Conservation (phyloP, 2,888 invertebrate genomes). For the Leptogaster cylindrica region DNA sequence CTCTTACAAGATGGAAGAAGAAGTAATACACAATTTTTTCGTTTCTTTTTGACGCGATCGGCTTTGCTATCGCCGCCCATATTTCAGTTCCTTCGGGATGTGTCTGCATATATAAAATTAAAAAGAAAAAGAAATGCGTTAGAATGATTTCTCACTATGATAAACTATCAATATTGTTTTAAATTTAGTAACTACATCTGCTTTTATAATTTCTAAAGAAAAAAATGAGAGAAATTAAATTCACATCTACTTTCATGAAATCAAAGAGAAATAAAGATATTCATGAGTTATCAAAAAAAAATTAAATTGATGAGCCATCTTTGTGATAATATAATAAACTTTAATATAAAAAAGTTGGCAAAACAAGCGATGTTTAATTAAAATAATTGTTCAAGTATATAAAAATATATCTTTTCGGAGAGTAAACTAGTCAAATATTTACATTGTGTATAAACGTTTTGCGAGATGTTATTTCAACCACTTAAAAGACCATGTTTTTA, state of each 20-base stretch:
- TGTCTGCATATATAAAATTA: slow-evolving; percentile 48
- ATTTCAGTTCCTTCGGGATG: slow-evolving; percentile 48
- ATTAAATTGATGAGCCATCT: slow-evolving; percentile 3
- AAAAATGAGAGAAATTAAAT: slow-evolving; percentile 42
- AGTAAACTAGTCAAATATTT: slow-evolving; percentile 23
- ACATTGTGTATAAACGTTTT: background rate
- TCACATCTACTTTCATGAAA: slow-evolving; percentile 37
- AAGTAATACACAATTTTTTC: slow-evolving; percentile 47
- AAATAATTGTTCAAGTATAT: slow-evolving; percentile 1
- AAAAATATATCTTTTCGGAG: slow-evolving; percentile 24
- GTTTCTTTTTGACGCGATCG: slow-evolving; percentile 49
- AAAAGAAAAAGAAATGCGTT: slow-evolving; percentile 47
- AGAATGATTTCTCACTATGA: slow-evolving; percentile 45
- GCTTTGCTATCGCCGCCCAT: slow-evolving; percentile 45
- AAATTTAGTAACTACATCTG: background rate
- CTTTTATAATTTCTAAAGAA: slow-evolving; percentile 25
- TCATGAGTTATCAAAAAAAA: slow-evolving; percentile 21
- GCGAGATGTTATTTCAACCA: slow-evolving; percentile 1
- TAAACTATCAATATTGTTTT: slow-evolving; percentile 41
- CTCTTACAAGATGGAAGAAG: slow-evolving; percentile 48
- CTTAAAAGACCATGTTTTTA: no score
- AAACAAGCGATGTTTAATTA: slow-evolving; percentile 48
- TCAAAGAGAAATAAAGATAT: slow-evolving; percentile 21
- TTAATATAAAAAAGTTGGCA: slow-evolving; percentile 42
- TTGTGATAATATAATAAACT: background rate